Evolutionary conservation across 2,797 vertebrate species (phyloP).

Genomic region (Muscicapa striata): DNA sequence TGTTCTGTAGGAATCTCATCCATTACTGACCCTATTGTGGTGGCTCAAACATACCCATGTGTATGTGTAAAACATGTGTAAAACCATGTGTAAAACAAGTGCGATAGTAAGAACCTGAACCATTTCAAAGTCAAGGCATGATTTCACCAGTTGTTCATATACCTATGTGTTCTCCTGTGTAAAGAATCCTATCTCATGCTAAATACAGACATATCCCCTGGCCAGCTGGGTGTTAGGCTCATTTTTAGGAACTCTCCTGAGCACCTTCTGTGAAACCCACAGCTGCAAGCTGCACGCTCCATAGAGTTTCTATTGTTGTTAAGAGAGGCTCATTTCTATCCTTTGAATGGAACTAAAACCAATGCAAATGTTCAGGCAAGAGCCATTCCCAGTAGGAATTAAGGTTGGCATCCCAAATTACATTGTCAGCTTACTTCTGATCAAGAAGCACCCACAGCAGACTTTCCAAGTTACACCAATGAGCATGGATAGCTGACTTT

Average conservation of each 20-base stretch:
- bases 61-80: neutral
- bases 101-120: neutral
- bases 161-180: neutral
- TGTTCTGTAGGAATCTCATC: neutral
- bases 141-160: neutral
- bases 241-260: neutral
- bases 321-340: rapidly evolving
- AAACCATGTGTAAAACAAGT: neutral
- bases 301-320: neutral
- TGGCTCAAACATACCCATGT: neutral
- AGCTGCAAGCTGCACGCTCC: neutral
- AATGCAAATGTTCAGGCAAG: neutral
- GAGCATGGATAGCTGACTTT: neutral
- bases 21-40: neutral
- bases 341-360: neutral
- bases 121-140: neutral
- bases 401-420: neutral
- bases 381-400: neutral
- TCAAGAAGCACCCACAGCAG: neutral
- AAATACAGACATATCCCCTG: neutral
- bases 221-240: neutral
- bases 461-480: neutral
- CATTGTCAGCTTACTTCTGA: neutral
- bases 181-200: neutral
- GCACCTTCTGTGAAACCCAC: neutral